Conservation (phyloP, 2,113 vertebrate species). For the Oreochromis tanganicae region DNA sequence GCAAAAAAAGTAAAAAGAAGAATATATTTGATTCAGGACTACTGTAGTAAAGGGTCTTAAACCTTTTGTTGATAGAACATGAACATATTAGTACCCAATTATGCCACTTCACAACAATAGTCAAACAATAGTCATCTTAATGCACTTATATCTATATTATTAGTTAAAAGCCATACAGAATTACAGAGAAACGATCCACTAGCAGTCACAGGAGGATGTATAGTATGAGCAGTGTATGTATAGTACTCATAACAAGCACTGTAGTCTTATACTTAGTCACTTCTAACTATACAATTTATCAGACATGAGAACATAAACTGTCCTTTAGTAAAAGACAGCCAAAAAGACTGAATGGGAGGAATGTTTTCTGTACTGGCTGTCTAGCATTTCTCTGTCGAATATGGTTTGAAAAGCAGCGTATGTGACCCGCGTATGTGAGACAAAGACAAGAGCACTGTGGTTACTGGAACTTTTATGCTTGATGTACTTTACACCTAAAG, state of each 20-base stretch:
- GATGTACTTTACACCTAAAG: constrained; percentile 35
- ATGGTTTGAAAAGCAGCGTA: background rate
- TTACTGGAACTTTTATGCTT: constrained; percentile 9
- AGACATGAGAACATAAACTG: background rate
- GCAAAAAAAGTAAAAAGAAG: background rate
- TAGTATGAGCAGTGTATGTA: background rate
- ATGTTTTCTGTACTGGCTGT: background rate
- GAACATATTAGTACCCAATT: background rate
- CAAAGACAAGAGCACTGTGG: background rate
- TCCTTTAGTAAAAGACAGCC: background rate
- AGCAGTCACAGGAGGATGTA: background rate
- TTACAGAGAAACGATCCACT: background rate
- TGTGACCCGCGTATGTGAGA: background rate
- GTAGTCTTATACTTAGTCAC: background rate
- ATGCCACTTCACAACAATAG: background rate
- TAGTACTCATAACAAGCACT: background rate
- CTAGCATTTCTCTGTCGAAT: background rate
- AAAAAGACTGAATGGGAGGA: background rate
- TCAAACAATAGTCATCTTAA: background rate
- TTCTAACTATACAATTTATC: background rate
- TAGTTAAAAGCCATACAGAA: background rate
- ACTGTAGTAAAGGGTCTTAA: background rate
- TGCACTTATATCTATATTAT: background rate
- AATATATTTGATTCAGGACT: background rate
- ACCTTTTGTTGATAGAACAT: background rate